phyloP scores from a whole-genome alignment of 1,140 invertebrate species.

The Bilobella aurantiaca region DNA sequence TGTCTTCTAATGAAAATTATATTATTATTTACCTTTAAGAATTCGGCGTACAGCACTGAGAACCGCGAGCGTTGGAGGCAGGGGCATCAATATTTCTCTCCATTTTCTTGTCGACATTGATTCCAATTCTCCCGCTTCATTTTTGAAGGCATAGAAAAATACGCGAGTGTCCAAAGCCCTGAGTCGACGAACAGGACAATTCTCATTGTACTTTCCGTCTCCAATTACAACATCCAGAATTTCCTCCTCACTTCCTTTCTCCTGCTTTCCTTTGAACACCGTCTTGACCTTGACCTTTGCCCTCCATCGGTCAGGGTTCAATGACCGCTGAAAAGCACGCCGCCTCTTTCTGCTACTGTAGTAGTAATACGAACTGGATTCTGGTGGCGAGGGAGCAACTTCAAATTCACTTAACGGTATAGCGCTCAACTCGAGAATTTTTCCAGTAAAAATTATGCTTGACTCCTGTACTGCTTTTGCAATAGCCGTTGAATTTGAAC shows the following conservation, averaged over 20 bases:
- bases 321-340: not conserved
- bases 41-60: not conserved
- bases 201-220: not conserved
- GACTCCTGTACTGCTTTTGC: not conserved
- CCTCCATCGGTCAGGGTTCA: not conserved
- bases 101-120: not conserved
- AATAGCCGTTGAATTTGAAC: not conserved
- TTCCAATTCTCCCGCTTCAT: not conserved
- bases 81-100: no score
- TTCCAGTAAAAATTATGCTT: not conserved
- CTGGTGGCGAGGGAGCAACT: not conserved
- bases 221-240: not conserved
- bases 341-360: not conserved
- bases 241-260: not conserved
- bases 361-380: not conserved
- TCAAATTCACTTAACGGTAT: not conserved
- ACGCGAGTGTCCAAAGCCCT: not conserved
- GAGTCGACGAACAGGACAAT: not conserved
- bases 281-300: not conserved
- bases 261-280: not conserved
- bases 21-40: not conserved
- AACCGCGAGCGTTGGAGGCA: not conserved
- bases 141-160: not conserved
- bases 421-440: not conserved
- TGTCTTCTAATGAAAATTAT: not conserved